Evolutionary conservation across 2,113 vertebrate genomes (phyloP), one percentile per base, ranked within the genome.

Genomic region (Xyliphius kryptos): DNA sequence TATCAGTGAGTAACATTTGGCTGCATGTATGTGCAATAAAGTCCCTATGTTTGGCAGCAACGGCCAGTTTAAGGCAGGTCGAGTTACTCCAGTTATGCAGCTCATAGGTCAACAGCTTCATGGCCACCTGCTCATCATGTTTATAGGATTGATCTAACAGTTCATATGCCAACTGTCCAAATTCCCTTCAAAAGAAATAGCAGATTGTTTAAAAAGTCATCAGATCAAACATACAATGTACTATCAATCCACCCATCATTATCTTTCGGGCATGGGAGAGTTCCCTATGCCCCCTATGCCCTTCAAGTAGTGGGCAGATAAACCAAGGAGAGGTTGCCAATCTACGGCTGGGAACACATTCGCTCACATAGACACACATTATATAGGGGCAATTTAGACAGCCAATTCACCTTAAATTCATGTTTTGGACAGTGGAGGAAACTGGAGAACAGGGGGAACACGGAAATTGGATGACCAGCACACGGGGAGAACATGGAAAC

Each of bases 11-110:
- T n/a, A 99, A 77, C 96, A 99, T 98, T 85, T 99, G 95, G 78
- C 94, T 93, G 81, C 96, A 98, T 0, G 96, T 99, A 83, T 98
- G 96, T 11, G 96, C 96, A 1, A 99, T 97, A 77, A 99, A 99
- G 76, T 99, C 95, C 6, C 94, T 86, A 76, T 97, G 96, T 63
- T 99, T 99, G 47, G 94, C 96, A 7, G 95, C 94, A 40, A 99
- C 95, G 0, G 96, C 96, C 74, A 99, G 60, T 52, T 99, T 97
- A 61, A 99, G 85, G 70, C 96, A 99, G 50, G 96, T 99, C 1
- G 94, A 98, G 76, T 97, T 97, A 63, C 96, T 99, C 96, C 96
- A 99, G 82, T 99, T 97, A 41, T 92, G 92, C 64, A 99, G 85
- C 76, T 99, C 94, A 0, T 98, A 99, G 0, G 96, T 99, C 63